Evolutionary conservation across 2,113 vertebrate species (phyloP).

Genomic region (Tylochromis polylepis): DNA sequence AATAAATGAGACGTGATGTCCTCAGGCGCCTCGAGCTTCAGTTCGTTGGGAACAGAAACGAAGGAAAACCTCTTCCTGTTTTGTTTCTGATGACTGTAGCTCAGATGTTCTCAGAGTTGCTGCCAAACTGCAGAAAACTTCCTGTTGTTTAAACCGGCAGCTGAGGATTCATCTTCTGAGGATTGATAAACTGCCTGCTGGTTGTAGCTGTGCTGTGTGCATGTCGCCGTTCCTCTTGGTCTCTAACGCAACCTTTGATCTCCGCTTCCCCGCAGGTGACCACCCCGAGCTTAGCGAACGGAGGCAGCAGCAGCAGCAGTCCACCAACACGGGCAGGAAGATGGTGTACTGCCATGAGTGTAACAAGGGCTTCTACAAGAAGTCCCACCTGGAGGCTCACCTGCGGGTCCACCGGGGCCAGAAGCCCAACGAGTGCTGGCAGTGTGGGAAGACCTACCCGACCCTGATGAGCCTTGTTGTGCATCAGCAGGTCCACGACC

Average conservation of each 20-base stretch:
- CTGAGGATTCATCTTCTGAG: background rate
- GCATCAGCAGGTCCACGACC: conserved; percentile 57
- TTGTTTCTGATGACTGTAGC: background rate
- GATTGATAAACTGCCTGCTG: background rate
- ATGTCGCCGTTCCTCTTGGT: background rate
- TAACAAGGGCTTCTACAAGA: conserved; percentile 45
- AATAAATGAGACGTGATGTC: background rate
- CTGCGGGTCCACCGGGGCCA: conserved; percentile 18
- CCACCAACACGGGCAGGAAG: conserved; percentile 15
- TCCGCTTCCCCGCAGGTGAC: background rate
- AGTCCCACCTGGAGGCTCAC: conserved; percentile 53
- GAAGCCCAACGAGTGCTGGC: conserved; percentile 53
- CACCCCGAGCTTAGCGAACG: background rate
- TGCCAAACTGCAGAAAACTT: rapidly evolving
- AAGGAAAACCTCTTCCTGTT: background rate
- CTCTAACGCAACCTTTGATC: background rate
- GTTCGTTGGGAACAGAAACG: background rate
- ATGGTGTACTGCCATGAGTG: conserved; percentile 48
- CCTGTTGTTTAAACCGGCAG: background rate
- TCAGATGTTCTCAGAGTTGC: background rate
- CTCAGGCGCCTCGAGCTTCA: background rate
- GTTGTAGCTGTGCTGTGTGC: background rate
- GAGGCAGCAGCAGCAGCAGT: background rate
- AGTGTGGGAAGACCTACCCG: conserved; percentile 50
- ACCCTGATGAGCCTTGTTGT: conserved; percentile 45